These are phyloP conservation scores for Eilema sororculum DNA, from an alignment of 2,888 invertebrate genomes.

Conservation along the genomic window DNA sequence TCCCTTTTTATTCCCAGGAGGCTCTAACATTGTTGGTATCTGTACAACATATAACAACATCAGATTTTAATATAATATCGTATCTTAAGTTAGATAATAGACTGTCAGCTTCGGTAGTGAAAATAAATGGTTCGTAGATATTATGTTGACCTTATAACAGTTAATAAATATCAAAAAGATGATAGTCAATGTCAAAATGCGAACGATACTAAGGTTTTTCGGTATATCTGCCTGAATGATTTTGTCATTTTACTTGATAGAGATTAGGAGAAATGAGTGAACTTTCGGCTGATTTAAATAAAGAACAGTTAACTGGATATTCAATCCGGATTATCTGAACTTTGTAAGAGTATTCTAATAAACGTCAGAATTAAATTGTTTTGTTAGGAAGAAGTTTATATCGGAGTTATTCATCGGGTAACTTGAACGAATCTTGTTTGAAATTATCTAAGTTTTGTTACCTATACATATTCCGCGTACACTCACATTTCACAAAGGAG, in stretches of 20 bases:
- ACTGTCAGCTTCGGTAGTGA: not conserved
- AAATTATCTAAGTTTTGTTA: not conserved
- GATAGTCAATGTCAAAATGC: not conserved
- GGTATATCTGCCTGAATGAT: not conserved
- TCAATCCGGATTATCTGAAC: not conserved
- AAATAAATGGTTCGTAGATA: conserved; percentile 7
- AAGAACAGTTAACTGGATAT: not conserved
- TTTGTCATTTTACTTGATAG: not conserved
- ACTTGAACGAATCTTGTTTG: not conserved
- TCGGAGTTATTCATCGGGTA: not conserved
- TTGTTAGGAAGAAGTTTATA: not conserved
- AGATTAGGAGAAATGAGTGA: not conserved
- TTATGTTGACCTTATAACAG: conserved; percentile 9
- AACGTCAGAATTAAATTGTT: not conserved
- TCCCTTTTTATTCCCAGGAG: conserved; percentile 34
- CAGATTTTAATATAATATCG: conserved; percentile 16
- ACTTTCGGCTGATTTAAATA: not conserved
- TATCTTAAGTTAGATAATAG: conserved; percentile 6
- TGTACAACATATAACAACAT: conserved; percentile 18
- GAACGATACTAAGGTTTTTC: not conserved
- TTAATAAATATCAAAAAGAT: conserved; percentile 25
- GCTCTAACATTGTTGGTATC: conserved; percentile 1
- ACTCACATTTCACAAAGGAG: no score
- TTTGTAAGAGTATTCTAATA: not conserved
- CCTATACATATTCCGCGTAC: no score